Evolutionary conservation across 2,113 vertebrate genomes (phyloP).

Genomic region (Tauraco erythrolophus): DNA sequence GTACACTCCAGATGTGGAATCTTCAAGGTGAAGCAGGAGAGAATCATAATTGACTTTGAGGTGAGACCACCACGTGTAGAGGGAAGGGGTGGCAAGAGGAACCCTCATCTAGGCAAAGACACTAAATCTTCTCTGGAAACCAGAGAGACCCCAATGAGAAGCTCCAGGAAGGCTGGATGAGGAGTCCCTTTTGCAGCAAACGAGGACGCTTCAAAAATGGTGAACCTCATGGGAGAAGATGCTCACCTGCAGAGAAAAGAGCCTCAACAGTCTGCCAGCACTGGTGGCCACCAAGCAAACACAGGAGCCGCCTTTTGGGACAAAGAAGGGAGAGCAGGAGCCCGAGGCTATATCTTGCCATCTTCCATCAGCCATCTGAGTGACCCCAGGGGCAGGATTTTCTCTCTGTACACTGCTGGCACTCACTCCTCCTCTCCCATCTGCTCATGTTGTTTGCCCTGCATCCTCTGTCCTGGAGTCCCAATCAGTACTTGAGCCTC

Average conservation of each 20-base stretch:
- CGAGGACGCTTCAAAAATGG: accelerated
- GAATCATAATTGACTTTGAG: background rate
- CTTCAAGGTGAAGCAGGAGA: background rate
- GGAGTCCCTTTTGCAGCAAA: background rate
- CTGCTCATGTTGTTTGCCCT: background rate
- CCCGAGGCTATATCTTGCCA: background rate
- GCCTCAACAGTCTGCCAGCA: background rate
- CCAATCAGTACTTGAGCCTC: background rate
- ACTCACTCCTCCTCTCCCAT: background rate
- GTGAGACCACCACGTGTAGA: accelerated
- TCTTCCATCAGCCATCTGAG: background rate
- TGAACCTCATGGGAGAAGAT: accelerated
- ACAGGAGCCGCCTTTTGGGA: background rate
- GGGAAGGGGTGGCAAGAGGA: background rate
- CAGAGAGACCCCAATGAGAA: background rate
- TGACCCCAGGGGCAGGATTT: background rate
- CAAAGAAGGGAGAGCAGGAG: background rate
- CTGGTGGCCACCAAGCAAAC: background rate
- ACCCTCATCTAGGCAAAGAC: background rate
- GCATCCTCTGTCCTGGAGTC: background rate
- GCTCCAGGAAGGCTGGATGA: background rate
- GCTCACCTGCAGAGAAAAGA: background rate
- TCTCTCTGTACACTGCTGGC: background rate
- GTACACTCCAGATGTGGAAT: accelerated
- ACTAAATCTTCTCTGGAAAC: background rate